A percentile compares a stretch with the other conserved stretches of the same genome.
Evolutionary conservation across 2,888 invertebrate genomes (phyloP).

Genomic region (Tetanocera ferruginea): DNA sequence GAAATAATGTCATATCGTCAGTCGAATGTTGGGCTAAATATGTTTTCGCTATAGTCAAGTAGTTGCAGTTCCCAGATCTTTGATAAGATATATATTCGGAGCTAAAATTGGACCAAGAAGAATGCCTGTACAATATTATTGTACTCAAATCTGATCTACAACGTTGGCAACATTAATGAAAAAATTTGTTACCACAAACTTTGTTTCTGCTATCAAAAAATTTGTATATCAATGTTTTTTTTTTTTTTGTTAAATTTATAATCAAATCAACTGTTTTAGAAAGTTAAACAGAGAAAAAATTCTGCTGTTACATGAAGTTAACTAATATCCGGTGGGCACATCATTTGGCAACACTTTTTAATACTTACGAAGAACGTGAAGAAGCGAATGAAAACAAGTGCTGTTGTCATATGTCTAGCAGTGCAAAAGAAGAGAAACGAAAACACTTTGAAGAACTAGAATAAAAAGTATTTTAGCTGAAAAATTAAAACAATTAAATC

Average conservation of each 20-base stretch:
- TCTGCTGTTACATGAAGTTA: too few relatives aligned
- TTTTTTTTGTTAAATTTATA: not conserved
- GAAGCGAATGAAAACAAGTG: conserved; percentile 1
- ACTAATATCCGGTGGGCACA: not conserved
- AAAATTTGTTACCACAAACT: not conserved
- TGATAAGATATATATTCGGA: too few relatives aligned
- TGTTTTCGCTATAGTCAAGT: too few relatives aligned
- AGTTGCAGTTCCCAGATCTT: too few relatives aligned
- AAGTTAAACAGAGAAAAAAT: not conserved
- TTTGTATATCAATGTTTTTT: not conserved
- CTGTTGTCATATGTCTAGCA: not conserved
- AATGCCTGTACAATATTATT: too few relatives aligned
- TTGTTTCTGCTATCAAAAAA: not conserved
- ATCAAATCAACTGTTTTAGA: not conserved
- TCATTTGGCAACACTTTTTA: not conserved
- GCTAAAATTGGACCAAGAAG: too few relatives aligned
- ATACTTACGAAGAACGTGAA: not conserved
- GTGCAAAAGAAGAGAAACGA: conserved; percentile 1
- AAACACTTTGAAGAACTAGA: not conserved
- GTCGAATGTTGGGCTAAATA: too few relatives aligned
- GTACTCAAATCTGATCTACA: too few relatives aligned
- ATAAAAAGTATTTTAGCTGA: not conserved
- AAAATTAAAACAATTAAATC: not conserved
- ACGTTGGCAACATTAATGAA: too few relatives aligned
- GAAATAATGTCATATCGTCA: too few relatives aligned